These are phyloP conservation scores for Myrmecobius fasciatus DNA, from an alignment of 2,113 vertebrate genomes.

Conservation along the genomic window DNA sequence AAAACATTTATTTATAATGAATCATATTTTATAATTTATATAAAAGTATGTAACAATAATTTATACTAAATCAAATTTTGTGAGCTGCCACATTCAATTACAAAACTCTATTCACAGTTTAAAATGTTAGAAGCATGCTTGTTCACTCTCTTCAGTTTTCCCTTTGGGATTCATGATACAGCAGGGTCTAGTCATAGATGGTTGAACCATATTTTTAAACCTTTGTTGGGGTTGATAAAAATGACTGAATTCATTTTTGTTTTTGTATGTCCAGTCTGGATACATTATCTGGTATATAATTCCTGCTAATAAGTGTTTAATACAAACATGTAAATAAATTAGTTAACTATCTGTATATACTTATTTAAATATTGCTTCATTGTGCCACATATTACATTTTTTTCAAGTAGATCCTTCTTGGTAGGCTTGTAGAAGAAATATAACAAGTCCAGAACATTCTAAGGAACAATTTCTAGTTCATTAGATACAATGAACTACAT, in stretches of 20 bases:
- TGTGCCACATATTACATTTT: background rate
- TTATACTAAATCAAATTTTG: too few species aligned
- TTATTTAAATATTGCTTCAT: background rate
- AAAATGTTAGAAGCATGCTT: background rate
- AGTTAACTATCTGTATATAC: background rate
- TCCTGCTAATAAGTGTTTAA: background rate
- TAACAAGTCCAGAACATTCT: background rate
- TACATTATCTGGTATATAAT: background rate
- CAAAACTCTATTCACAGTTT: too few species aligned
- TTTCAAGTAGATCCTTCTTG: background rate
- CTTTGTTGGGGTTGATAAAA: background rate
- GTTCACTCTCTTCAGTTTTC: background rate
- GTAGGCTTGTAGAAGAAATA: background rate
- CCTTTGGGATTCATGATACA: background rate
- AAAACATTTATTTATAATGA: too few species aligned
- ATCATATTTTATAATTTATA: too few species aligned
- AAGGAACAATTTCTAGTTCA: background rate
- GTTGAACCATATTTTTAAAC: background rate
- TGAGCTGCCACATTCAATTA: too few species aligned
- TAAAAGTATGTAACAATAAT: too few species aligned
- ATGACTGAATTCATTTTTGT: background rate
- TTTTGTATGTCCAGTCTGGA: background rate
- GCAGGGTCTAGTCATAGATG: background rate
- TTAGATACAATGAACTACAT: background rate
- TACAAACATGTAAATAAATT: background rate